Base-by-base conservation (phyloP, 1,140 invertebrate species). In the Gryon sp. region DNA sequence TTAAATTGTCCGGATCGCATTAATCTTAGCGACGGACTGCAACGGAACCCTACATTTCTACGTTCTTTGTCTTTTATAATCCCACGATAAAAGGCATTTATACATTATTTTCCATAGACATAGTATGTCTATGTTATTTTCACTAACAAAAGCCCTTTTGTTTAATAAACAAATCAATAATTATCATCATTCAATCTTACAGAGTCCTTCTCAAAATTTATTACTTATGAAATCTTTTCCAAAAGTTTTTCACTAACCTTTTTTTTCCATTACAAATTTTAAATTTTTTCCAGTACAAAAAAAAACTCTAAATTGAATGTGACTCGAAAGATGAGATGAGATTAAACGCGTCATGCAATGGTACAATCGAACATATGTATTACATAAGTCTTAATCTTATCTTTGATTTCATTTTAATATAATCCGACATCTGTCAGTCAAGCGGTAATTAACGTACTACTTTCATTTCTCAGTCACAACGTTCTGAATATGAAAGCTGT, bases 41-140 rank as follows among this genome's bases (percentile, higher is more conserved):
- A 62, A 72, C 55, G 48, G 19, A 63, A 72, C 41, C 22, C 46
- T 46, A 38, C 68, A 53, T 62, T 62, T 46, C 48, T 60, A 22
- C 16, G 22, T 43, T 45, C 65, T 59, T 70, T 70, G 65, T 70
- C 45, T 60, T 72, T 45, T 72, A 62, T 72, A 72, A 72, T 72
- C 66, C 48, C 26, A 11, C 20, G 20, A 45, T 70, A 60, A 60
- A 59, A 60, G 45, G n/a, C n/a, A n/a, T n/a, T n/a, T n/a, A n/a
- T n/a, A n/a, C n/a, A n/a, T n/a, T n/a, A n/a, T n/a, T n/a, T n/a
- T n/a, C n/a, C n/a, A n/a, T n/a, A n/a, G n/a, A n/a, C n/a, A n/a
- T n/a, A n/a, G n/a, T n/a, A n/a, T n/a, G n/a, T n/a, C n/a, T n/a
- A n/a, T n/a, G n/a, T n/a, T n/a, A n/a, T 16, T 52, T 63, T 63